Evolutionary conservation across 1,140 invertebrate species (phyloP), one percentile per base, ranked within the genome.

Genomic region (Aethina tumida): DNA sequence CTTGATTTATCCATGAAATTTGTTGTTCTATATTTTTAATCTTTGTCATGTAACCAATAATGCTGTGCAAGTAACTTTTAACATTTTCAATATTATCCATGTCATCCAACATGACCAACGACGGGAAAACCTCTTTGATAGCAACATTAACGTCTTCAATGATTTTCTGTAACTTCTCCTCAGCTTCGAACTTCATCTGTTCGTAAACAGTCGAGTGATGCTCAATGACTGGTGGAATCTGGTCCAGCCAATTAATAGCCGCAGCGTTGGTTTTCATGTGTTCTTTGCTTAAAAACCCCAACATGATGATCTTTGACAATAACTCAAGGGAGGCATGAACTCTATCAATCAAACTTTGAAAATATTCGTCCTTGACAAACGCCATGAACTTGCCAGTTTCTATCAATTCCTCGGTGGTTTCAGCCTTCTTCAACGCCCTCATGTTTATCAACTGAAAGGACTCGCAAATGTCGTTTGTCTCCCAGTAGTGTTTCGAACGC

Each of bases 1-100:
- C 87, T 49, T 80, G 77, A 65, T 92, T 92, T 21, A 95, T 86
- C 87, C 86, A 91, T 5, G 68, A 53, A 14, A 87, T 77, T 49
- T 78, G 67, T 42, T 77, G 72, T 47, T 82, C 71, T 43, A 85
- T 79, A 33, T 77, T 73, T 43, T 70, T 18, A 90, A 64, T 54
- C 78, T 71, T 52, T 75, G 75, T 35, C 83, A 75, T 39, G 87
- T 74, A 52, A 75, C 77, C 31, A 75, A 69, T 30, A 18, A 90
- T 72, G 52, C 82, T 59, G 59, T 76, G 70, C 39, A 81, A 67
- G 54, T 79, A 81, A 32, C 73, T 68, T 4, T 68, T 60, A 20
- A 78, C 74, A 31, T 73, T 69, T 33, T 70, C 62, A 2, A 71
- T 67, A 42, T 80, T 70, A 47, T 79, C 53, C 53, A 55, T 55